A percentile compares a stretch with the other conserved stretches of the same genome.
Evolutionary conservation across 2,113 vertebrate species (phyloP).

Genomic region (Pygoscelis adeliae): DNA sequence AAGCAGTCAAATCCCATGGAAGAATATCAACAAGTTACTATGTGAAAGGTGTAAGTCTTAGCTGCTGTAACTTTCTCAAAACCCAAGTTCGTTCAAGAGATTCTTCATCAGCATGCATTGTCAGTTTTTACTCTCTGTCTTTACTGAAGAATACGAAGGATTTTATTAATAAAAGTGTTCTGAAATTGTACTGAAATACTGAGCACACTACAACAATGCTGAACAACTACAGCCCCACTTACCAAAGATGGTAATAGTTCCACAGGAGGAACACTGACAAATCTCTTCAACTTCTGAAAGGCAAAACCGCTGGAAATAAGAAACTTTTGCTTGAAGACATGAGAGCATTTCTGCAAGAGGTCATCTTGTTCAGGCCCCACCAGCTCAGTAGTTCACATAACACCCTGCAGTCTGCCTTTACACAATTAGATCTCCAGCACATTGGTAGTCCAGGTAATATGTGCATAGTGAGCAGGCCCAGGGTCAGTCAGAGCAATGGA

Average conservation of each 20-base stretch:
- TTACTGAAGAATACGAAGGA: neutral
- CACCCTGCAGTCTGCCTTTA: neutral
- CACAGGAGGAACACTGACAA: neutral
- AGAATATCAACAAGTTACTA: neutral
- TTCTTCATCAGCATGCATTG: neutral
- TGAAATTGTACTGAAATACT: neutral
- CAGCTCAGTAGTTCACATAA: neutral
- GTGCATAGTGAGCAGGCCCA: neutral
- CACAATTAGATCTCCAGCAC: neutral
- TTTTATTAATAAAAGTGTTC: neutral
- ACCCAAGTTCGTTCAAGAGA: neutral
- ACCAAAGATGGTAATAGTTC: neutral
- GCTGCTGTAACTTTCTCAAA: neutral
- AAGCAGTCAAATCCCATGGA: neutral
- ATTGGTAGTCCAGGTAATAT: rapidly evolving
- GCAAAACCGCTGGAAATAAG: neutral
- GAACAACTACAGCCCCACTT: neutral
- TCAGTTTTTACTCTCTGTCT: neutral
- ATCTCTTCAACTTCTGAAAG: neutral
- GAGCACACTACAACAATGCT: neutral
- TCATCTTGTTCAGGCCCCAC: neutral
- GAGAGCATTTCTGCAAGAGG: neutral
- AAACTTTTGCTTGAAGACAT: neutral
- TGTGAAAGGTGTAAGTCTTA: neutral
- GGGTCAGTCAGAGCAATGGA: neutral